phyloP scores from a whole-genome alignment of 30 jellyfish, hydroid and myxozoan genomes.

The Chironex yamaguchii region DNA sequence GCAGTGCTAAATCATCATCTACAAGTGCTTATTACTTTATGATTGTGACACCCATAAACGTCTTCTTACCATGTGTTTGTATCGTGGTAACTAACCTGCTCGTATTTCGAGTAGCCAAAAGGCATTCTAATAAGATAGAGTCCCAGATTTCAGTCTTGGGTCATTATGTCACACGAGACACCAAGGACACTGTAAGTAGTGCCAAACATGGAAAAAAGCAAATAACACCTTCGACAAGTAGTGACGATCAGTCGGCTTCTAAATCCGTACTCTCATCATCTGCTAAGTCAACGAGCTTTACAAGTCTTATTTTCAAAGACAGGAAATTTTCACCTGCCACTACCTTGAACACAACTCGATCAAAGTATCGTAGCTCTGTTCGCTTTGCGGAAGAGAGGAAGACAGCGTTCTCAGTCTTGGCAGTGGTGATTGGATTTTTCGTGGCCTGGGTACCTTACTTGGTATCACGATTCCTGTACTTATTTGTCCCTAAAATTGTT shows the following conservation, averaged over 20 bases:
- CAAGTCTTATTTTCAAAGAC: neutral
- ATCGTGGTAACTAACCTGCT: conserved; percentile 34
- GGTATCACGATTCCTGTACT: conserved; percentile 45
- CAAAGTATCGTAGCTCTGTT: neutral
- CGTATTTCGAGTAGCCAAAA: conserved; percentile 69
- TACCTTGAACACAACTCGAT: neutral
- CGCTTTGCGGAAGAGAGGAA: conserved; percentile 70
- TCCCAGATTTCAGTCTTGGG: neutral
- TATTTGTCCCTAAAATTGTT: neutral
- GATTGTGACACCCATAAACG: conserved; percentile 29
- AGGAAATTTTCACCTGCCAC: neutral
- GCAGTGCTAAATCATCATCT: conserved; percentile 30
- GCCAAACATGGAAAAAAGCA: neutral
- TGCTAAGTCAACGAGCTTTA: neutral
- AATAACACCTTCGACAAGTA: neutral
- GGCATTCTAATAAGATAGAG: conserved; percentile 38
- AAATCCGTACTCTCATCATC: neutral
- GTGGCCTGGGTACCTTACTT: conserved; percentile 70
- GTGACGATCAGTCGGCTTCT: neutral
- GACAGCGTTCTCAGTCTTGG: conserved; percentile 66
- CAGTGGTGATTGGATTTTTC: conserved; percentile 64
- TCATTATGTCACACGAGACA: neutral
- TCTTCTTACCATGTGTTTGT: conserved; percentile 49
- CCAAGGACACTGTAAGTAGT: neutral
- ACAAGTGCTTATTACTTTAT: neutral